These are phyloP conservation scores for Eupithecia vulgata DNA, from an alignment of 2,888 invertebrate genomes.

Conservation along the genomic window DNA sequence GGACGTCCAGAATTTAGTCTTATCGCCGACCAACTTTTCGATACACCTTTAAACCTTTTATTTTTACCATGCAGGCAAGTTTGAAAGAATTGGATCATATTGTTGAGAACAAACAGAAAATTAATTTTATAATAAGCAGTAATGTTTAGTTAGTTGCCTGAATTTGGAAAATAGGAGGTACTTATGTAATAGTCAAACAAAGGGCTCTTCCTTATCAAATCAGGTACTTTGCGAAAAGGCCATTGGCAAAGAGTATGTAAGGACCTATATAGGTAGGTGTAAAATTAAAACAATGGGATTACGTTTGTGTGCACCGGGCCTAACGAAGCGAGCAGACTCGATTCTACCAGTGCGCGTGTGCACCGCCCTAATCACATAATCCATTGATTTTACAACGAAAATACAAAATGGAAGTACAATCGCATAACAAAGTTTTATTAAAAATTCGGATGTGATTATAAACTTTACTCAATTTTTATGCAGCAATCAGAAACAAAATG, in stretches of 20 bases:
- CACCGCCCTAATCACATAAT: conserved; percentile 53
- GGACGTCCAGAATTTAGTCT: too few relatives aligned
- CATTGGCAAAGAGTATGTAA: background rate
- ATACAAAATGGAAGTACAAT: conserved; percentile 25
- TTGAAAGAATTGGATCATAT: background rate
- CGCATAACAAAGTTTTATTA: conserved; percentile 8
- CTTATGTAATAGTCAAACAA: background rate
- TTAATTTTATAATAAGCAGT: background rate
- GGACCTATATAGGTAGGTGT: background rate
- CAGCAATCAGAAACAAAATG: background rate
- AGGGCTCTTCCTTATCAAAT: background rate
- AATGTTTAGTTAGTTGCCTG: background rate
- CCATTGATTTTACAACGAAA: conserved; percentile 49
- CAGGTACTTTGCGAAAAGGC: background rate
- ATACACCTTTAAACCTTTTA: too few relatives aligned
- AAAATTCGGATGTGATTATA: conserved; percentile 25
- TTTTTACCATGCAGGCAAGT: too few relatives aligned
- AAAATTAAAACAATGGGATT: conserved; percentile 23
- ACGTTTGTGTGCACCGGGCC: conserved; percentile 53
- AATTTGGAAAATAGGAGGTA: background rate
- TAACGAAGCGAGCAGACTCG: conserved; percentile 67
- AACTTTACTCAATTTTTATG: conserved; percentile 14
- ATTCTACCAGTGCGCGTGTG: conserved; percentile 51
- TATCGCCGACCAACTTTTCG: too few relatives aligned
- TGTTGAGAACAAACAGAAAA: background rate